These are phyloP conservation scores for Epinotia brunnichana DNA, from an alignment of 2,888 invertebrate species.

Conservation along the genomic window DNA sequence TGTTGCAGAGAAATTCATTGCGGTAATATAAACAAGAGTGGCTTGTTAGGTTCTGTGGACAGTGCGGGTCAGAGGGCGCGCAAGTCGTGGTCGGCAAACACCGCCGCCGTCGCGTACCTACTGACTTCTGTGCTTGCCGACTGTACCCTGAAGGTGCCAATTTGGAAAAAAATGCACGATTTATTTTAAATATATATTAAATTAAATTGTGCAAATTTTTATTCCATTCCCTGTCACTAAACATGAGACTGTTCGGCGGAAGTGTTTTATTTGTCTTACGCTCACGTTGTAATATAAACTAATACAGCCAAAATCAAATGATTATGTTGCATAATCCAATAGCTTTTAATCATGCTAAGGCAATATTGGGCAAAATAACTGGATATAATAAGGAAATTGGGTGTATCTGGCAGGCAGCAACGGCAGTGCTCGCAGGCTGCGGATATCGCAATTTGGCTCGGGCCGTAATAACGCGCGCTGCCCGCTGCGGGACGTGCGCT, in stretches of 20 bases:
- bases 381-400: constrained; percentile 44
- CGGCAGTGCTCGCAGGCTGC: constrained; percentile 51
- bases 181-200: background rate
- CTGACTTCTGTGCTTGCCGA: constrained; percentile 1
- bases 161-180: too few relatives aligned
- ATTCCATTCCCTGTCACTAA: too few relatives aligned
- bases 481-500: constrained; percentile 66
- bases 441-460: constrained; percentile 78
- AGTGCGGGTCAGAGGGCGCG: constrained; percentile 47
- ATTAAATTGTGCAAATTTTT: background rate
- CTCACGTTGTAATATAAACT: too few relatives aligned
- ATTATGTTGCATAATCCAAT: constrained; percentile 10
- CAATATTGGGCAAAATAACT: constrained; percentile 19
- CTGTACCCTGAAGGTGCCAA: background rate
- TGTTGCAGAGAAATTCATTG: constrained; percentile 80
- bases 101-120: constrained; percentile 41
- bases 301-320: background rate
- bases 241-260: background rate
- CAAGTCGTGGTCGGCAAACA: constrained; percentile 44
- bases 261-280: too few relatives aligned
- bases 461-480: constrained; percentile 68
- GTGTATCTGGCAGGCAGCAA: constrained; percentile 29
- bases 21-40: constrained; percentile 80
- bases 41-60: constrained; percentile 67
- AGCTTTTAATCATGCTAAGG: constrained; percentile 21